Evolutionary conservation across 2,797 vertebrate species (phyloP), one percentile per base, ranked within the genome.

Genomic region (Macropodus opercularis): DNA sequence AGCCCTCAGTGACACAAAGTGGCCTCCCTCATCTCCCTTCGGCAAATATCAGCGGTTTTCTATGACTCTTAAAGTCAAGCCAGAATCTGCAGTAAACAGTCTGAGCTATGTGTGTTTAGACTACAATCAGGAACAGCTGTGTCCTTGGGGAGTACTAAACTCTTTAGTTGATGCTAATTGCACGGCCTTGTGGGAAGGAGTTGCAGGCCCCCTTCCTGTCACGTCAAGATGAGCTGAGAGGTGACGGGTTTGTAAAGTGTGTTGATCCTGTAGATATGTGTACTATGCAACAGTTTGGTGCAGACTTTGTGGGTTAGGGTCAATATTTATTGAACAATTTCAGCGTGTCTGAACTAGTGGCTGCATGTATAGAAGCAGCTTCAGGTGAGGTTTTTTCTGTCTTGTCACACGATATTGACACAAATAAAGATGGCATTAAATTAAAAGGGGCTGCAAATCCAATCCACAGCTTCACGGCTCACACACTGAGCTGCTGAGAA

Each of bases 121-220:
- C 75, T 75, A 18, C 57, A 78, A 47, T 68, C 17, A 44, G 53
- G 34, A 76, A 72, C 58, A 80, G 79, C 67, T 63, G 74, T 72
- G 85, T 83, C 85, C 78, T 65, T 62, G 58, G 74, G 74, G 81
- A 71, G 67, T 66, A 65, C 58, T 79, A 70, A 50, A 74, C 56
- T 76, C 81, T 79, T 81, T 62, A 74, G 58, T 68, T 48, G 17
- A 61, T 77, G 70, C 58, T 79, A 80, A 80, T 84, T 72, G 75
- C 61, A 60, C 27, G 32, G 49, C 48, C 36, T 74, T 63, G 36
- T 75, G 69, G 51, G 24, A 71, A 63, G 61, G 53, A 63, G 57
- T 68, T 43, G 13, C 66, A 64, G n/a, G 47, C 74, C 71, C 63
- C 69, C 53, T 53, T 76, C 72, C 79, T 79, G 70, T 50, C 74